Percentiles rank a stretch among this genome's conserved stretches.
These are phyloP conservation scores for Eupithecia subfuscata DNA, from an alignment of 2,888 invertebrate species.

Conservation along the genomic window DNA sequence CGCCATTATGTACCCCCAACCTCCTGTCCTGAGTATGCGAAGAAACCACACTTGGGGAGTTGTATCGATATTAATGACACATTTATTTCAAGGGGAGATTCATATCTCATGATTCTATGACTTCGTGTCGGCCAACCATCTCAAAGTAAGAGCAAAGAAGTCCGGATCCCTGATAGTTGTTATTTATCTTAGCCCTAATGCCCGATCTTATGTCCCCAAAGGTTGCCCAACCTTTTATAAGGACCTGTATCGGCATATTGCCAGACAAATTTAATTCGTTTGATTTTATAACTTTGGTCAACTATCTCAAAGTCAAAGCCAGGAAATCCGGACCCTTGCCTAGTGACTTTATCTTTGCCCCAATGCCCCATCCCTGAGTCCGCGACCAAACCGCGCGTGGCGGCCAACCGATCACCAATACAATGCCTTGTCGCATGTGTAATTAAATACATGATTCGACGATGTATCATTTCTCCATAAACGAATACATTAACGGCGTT, in stretches of 20 bases:
- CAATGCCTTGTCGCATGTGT: conserved; percentile 54
- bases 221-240: background rate
- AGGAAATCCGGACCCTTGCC: background rate
- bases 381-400: conserved; percentile 35
- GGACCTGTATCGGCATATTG: background rate
- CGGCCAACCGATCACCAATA: conserved; percentile 41
- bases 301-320: background rate
- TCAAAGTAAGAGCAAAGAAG: background rate
- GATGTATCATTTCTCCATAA: conserved; percentile 44
- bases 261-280: background rate
- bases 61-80: background rate
- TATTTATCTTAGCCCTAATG: background rate
- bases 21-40: background rate
- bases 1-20: background rate
- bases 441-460: conserved; percentile 52
- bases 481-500: conserved; percentile 41
- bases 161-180: background rate
- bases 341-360: background rate
- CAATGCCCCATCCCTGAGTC: background rate
- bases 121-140: background rate
- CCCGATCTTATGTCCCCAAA: background rate
- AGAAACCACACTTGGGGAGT: background rate
- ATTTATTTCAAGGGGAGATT: background rate
- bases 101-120: background rate
- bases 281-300: background rate